Evolutionary conservation across 35 echinoderm and acorn worm species (phyloP).

Genomic region (Nesometra sesokonis): DNA sequence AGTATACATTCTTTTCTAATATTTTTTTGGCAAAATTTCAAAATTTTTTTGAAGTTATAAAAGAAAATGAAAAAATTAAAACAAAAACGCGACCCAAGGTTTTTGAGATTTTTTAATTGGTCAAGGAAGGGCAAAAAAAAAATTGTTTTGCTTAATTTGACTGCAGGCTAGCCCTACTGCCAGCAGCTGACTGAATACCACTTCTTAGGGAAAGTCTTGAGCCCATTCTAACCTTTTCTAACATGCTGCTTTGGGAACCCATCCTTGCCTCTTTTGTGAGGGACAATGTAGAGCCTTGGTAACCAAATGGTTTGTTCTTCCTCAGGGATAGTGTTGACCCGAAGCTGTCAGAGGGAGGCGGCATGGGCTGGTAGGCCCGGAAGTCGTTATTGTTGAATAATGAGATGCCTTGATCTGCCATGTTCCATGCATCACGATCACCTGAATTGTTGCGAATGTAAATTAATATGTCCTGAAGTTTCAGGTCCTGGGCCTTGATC

Average conservation of each 20-base stretch:
- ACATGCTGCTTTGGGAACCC: not conserved
- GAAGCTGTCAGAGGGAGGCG: constrained; percentile 26
- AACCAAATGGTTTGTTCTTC: not conserved
- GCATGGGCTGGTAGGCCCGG: constrained; percentile 10
- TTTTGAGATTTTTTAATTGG: too few species aligned
- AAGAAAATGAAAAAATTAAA: too few species aligned
- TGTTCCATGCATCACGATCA: constrained; percentile 89
- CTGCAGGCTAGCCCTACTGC: not conserved
- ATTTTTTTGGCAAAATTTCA: too few species aligned
- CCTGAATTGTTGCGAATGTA: constrained; percentile 52
- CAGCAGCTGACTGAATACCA: not conserved
- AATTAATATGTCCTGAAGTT: constrained; percentile 49
- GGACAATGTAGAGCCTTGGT: not conserved
- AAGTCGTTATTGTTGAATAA: constrained; percentile 39
- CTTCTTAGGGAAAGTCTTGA: not conserved
- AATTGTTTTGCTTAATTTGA: too few species aligned
- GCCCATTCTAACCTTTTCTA: not conserved
- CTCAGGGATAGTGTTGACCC: constrained; percentile 30
- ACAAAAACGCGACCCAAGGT: too few species aligned
- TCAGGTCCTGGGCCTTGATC: constrained; percentile 57
- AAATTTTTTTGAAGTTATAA: too few species aligned
- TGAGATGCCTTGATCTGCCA: constrained; percentile 80
- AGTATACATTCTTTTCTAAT: too few species aligned
- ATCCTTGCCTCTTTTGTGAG: not conserved
- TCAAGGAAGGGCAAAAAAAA: too few species aligned